Evolutionary conservation across 1,140 invertebrate species (phyloP).

Genomic region (Drosophila subobscura): DNA sequence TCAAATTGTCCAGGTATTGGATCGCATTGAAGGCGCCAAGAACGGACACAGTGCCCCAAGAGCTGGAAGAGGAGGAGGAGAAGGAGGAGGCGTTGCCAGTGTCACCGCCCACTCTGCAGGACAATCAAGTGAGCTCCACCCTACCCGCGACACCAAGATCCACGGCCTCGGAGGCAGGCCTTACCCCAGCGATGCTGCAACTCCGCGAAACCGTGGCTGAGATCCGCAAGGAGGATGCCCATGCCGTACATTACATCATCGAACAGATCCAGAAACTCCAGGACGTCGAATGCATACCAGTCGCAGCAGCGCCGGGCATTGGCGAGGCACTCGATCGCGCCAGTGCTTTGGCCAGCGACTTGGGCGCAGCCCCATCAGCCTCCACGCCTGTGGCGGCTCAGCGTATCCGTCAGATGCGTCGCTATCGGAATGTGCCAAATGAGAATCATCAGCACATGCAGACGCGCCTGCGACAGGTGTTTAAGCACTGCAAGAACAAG

Average conservation of each 20-base stretch:
- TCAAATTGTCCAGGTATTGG: constrained; percentile 8
- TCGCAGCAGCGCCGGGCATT: background rate
- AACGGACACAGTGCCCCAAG: background rate
- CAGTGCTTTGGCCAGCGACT: background rate
- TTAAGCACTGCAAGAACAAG: constrained; percentile 52
- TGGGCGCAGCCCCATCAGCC: background rate
- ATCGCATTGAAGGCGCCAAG: background rate
- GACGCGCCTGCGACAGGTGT: constrained; percentile 61
- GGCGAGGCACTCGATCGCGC: constrained; percentile 13
- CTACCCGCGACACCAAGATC: constrained; percentile 47
- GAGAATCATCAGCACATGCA: constrained; percentile 76
- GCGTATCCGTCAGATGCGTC: constrained; percentile 54
- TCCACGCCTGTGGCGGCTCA: background rate
- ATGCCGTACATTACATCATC: constrained; percentile 47
- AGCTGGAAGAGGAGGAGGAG: constrained; percentile 3
- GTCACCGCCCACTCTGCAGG: constrained; percentile 39
- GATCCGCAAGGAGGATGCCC: constrained; percentile 45
- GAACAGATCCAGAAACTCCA: constrained; percentile 47
- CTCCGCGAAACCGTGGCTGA: constrained; percentile 36
- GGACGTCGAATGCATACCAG: constrained; percentile 28
- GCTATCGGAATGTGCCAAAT: constrained; percentile 76
- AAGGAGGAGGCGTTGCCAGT: background rate
- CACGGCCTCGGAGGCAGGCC: no score
- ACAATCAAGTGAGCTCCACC: constrained; percentile 67
- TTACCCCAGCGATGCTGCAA: constrained; percentile 10